phyloP scores from a whole-genome alignment of 2,888 invertebrate genomes.

The Lycaena phlaeas region DNA sequence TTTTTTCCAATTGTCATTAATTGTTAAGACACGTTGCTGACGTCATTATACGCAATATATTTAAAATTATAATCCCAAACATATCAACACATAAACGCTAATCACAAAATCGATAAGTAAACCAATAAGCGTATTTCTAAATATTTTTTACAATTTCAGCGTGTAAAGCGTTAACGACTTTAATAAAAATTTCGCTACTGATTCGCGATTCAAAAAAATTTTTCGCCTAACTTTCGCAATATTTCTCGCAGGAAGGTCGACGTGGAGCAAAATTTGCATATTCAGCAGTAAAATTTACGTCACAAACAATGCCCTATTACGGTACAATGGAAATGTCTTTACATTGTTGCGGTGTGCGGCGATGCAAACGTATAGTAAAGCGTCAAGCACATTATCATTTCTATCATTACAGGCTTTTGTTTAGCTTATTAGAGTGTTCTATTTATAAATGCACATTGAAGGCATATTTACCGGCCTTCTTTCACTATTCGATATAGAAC shows the following conservation, averaged over 20 bases:
- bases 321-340: constrained; percentile 67
- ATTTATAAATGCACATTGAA: too few species aligned
- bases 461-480: too few species aligned
- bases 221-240: constrained; percentile 64
- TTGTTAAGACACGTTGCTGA: too few species aligned
- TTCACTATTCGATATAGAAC: too few species aligned
- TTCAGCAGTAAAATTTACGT: constrained; percentile 66
- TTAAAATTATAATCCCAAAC: constrained; percentile 5
- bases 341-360: constrained; percentile 47
- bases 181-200: constrained; percentile 34
- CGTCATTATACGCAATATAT: too few species aligned
- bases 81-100: too few species aligned
- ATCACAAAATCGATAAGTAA: too few species aligned
- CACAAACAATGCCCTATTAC: constrained; percentile 67
- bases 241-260: constrained; percentile 54
- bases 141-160: constrained; percentile 13
- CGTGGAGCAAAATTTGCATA: constrained; percentile 63
- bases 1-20: too few species aligned
- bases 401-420: not conserved
- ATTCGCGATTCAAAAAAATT: constrained; percentile 61
- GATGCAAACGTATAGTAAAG: not conserved
- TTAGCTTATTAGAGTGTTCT: too few species aligned
- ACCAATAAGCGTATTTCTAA: constrained; percentile 11
- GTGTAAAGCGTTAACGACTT: constrained; percentile 18
- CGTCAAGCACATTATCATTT: not conserved